Base-by-base conservation (phyloP, 2,113 vertebrate genomes). In the Pedionomus torquatus region DNA sequence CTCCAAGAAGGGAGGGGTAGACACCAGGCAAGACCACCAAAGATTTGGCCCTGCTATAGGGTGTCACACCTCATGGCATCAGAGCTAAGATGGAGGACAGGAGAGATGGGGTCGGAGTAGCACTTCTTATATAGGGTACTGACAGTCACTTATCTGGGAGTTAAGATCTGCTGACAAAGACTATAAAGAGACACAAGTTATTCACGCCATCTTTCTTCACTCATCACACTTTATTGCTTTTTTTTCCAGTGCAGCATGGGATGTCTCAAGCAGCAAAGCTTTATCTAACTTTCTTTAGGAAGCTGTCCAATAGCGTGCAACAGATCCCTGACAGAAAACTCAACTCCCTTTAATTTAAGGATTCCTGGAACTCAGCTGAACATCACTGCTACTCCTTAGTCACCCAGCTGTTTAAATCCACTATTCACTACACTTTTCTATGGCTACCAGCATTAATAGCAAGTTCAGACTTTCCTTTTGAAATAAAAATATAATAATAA, bases 81-180 rank as follows among this genome's bases (percentile, higher is more conserved):
- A 65, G 46, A 63, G 26, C 3, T 0, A 2, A 28, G 6, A 24
- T 0, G 3, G 9, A 84, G 20, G 48, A 49, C 20, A 63, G 37
- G 70, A 18, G n/a, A 80, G 28, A 17, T 55, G 48, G 13, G 7
- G 2, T 64, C 17, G 7, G 4, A 14, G 33, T 17, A 65, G 20
- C 21, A 46, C 21, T 66, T 57, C 13, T 4, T 61, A 20, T 11
- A 13, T 2, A 48, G 13, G 55, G 66, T 3, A 13, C 12, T 9
- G 5, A 13, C 39, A 49, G 31, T 12, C 31, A 83, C 23, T 13
- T 74, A 8, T 13, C 31, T 33, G 11, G 13, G 30, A 18, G 4
- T 51, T n/a, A 83, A 81, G 39, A 80, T 4, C 4, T 57, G 15
- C 5, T 70, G 49, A 31, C 46, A 70, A 83, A 75, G 11, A 68